Evolutionary conservation across 2,113 vertebrate species (phyloP).

Genomic region (Bos taurus): ARS-UCD2.0 NC_082638.1:7822001-7822500

Average conservation of each 20-base stretch:
- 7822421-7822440: neutral
- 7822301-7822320: neutral
- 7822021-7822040: no score
- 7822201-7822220: neutral
- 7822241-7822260: neutral
- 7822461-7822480: neutral
- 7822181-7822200: neutral
- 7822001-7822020: neutral
- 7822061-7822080: neutral
- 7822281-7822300: neutral
- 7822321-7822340: neutral
- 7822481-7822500: neutral
- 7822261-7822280: neutral
- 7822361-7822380: neutral
- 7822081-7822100: neutral
- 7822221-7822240: neutral
- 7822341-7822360: neutral
- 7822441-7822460: neutral
- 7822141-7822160: neutral
- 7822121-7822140: neutral
- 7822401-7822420: neutral
- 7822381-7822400: neutral
- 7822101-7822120: neutral
- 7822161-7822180: neutral
- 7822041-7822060: neutral